These are phyloP conservation scores for Zoanthus sociatus DNA, from an alignment of 92 coral and sea anemone species.

Conservation along the genomic window DNA sequence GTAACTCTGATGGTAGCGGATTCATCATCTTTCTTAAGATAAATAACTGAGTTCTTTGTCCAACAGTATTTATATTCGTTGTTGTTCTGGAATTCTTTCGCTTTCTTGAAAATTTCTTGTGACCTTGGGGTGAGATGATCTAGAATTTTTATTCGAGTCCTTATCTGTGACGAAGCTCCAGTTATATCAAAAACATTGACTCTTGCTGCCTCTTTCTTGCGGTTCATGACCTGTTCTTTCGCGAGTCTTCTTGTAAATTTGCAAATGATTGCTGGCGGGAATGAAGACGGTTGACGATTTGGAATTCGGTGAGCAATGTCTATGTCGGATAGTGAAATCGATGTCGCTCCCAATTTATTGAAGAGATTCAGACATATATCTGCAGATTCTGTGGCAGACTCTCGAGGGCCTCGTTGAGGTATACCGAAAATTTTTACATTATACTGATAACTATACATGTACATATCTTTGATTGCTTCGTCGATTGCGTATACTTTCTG, in stretches of 20 bases:
- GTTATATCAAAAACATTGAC: too few species aligned
- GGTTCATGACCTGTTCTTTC: conserved; percentile 53
- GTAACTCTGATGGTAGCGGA: neutral
- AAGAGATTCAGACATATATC: conserved; percentile 21
- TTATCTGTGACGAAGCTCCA: too few species aligned
- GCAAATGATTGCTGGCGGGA: conserved; percentile 40
- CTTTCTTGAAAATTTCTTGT: neutral
- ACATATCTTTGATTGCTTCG: conserved; percentile 56
- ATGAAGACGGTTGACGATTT: conserved; percentile 31
- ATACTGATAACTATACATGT: conserved; percentile 66
- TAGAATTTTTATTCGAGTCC: too few species aligned
- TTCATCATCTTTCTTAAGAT: conserved; percentile 6
- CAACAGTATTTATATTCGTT: too few species aligned
- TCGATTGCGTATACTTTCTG: conserved; percentile 39
- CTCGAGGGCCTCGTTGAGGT: conserved; percentile 49
- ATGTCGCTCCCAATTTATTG: conserved; percentile 2
- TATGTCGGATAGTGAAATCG: too few species aligned
- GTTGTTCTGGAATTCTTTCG: conserved; percentile 1
- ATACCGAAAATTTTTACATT: conserved; percentile 64
- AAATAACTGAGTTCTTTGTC: neutral
- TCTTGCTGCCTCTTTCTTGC: conserved; percentile 24
- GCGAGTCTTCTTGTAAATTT: conserved; percentile 11
- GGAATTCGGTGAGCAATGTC: too few species aligned
- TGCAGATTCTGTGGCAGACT: conserved; percentile 58
- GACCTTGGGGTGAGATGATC: neutral